phyloP scores from a whole-genome alignment of 2,113 vertebrate genomes.

The Labrus mixtus region DNA sequence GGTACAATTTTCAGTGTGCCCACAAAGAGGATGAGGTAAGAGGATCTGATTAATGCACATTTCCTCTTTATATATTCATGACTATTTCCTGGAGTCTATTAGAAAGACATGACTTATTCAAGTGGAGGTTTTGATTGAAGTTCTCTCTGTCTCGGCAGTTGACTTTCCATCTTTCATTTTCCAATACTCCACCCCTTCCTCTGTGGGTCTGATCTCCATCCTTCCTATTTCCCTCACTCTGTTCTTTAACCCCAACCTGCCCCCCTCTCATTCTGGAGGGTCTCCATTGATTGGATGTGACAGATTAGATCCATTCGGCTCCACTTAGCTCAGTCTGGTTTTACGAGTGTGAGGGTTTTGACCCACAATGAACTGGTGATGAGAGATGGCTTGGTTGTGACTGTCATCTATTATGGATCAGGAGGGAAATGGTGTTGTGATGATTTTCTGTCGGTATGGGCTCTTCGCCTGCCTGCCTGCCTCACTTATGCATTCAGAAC shows the following conservation, averaged over 20 bases:
- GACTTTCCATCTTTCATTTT: constrained; percentile 58
- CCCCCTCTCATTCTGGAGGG: constrained; percentile 35
- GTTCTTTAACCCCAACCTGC: constrained; percentile 35
- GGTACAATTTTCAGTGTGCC: constrained; percentile 38
- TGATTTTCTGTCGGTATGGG: constrained; percentile 30
- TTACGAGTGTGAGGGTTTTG: constrained; percentile 34
- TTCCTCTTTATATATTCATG: constrained; percentile 78
- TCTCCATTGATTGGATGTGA: constrained; percentile 63
- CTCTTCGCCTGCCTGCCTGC: not conserved
- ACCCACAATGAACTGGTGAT: constrained; percentile 43
- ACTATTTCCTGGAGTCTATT: constrained; percentile 78
- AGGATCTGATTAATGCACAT: constrained; percentile 75
- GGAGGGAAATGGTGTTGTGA: constrained; percentile 36
- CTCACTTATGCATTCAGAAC: constrained; percentile 43
- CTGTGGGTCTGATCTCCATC: constrained; percentile 28
- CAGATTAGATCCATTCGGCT: constrained; percentile 57
- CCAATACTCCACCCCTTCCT: constrained; percentile 5
- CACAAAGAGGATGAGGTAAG: constrained; percentile 52
- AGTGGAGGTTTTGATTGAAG: constrained; percentile 76
- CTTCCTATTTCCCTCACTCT: constrained; percentile 14
- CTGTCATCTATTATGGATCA: constrained; percentile 61
- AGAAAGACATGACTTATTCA: constrained; percentile 81
- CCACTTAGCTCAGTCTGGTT: constrained; percentile 43
- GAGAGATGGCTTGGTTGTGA: constrained; percentile 42
- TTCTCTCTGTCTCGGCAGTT: constrained; percentile 42